Conservation (phyloP, 2,888 invertebrate genomes). For the Ptychoptera albimana region DNA sequence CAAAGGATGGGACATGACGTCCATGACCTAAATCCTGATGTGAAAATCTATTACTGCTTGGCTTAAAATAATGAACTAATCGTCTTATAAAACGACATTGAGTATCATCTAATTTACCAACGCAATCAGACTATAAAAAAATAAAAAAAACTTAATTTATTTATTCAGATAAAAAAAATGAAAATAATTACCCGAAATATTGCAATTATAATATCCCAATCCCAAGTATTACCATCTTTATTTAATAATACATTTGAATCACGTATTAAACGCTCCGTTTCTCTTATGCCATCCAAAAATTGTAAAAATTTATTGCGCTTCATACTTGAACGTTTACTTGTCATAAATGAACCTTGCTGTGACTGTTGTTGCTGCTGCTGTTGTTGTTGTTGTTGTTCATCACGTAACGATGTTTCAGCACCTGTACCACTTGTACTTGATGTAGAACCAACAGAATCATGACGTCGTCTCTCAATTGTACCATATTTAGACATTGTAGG, state of each 20-base stretch:
- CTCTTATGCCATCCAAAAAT: slow-evolving; percentile 37
- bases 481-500: slow-evolving; percentile 10
- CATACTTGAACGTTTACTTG: slow-evolving; percentile 22
- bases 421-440: slow-evolving; percentile 13
- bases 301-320: slow-evolving; percentile 33
- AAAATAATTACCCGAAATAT: slow-evolving; percentile 48
- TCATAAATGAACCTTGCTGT: neutral
- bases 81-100: slow-evolving; percentile 53
- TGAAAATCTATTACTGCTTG: slow-evolving; percentile 75
- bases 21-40: slow-evolving; percentile 52
- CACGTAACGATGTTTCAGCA: slow-evolving; percentile 19
- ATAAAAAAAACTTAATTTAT: slow-evolving; percentile 14
- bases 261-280: slow-evolving; percentile 51
- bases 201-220: slow-evolving; percentile 81
- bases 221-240: slow-evolving; percentile 74
- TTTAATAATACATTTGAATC: slow-evolving; percentile 67
- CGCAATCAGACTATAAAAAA: slow-evolving; percentile 26
- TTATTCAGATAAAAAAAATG: slow-evolving; percentile 11
- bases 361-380: slow-evolving; percentile 4
- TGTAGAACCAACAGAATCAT: slow-evolving; percentile 32
- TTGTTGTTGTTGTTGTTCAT: slow-evolving; percentile 6
- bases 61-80: slow-evolving; percentile 71
- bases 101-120: slow-evolving; percentile 47
- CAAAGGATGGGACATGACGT: slow-evolving; percentile 22
- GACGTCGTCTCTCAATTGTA: slow-evolving; percentile 27